Evolutionary conservation across 1,140 invertebrate genomes (phyloP).

Genomic region (Amyelois transitella): DNA sequence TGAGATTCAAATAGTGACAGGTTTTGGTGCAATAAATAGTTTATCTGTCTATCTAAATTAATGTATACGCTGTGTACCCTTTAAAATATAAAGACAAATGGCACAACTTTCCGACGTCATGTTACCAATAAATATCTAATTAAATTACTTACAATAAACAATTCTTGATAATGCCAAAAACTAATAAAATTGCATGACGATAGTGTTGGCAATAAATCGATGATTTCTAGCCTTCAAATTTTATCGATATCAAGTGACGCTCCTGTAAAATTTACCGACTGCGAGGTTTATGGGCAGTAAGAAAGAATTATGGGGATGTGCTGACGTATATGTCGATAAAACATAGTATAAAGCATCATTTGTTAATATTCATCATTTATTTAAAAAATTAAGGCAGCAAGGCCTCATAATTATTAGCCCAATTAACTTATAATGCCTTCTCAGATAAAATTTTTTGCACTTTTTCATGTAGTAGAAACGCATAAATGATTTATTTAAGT

Average conservation of each 20-base stretch:
- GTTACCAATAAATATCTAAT: constrained; percentile 39
- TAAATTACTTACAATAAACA: constrained; percentile 36
- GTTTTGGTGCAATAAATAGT: no score
- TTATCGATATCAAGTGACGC: constrained; percentile 22
- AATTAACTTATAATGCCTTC: no score
- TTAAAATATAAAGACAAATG: no score
- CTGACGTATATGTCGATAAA: constrained; percentile 6
- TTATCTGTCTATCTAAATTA: no score
- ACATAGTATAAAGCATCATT: constrained; percentile 15
- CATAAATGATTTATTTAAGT: no score
- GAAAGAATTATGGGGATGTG: constrained; percentile 15
- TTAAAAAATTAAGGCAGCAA: no score
- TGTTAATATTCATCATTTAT: no score
- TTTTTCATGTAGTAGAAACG: no score
- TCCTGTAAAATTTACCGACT: constrained; percentile 24
- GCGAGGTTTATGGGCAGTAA: constrained; percentile 17
- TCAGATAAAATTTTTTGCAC: constrained; percentile 6
- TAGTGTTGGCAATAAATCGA: constrained; percentile 36
- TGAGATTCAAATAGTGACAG: no score
- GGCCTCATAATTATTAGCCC: no score
- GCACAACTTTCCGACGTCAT: constrained; percentile 15
- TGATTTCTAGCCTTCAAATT: constrained; percentile 12
- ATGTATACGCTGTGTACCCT: no score
- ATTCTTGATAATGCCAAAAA: constrained; percentile 37
- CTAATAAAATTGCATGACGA: constrained; percentile 36